Evolutionary conservation across 2,113 vertebrate genomes (phyloP), one percentile per base, ranked within the genome.

Genomic region (Fulica atra): DNA sequence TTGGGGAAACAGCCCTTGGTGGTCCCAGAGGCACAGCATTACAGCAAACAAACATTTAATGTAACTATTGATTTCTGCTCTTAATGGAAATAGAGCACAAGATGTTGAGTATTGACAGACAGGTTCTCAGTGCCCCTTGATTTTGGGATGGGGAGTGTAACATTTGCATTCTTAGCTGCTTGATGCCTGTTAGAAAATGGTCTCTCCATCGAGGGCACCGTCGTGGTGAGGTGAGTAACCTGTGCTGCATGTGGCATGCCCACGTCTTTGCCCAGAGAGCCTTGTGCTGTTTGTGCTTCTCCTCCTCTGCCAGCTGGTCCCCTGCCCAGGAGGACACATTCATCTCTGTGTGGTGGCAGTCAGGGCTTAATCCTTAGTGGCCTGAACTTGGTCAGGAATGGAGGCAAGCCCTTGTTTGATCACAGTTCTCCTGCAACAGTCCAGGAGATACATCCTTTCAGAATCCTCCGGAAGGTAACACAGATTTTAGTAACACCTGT

Each of bases 241-340:
- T 76, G 73, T 44, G 6, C 57, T 46, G 64, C 29, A 6, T 1
- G 0, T 24, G 53, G 60, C 18, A 35, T 66, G 38, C 24, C 21
- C 3, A 0, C 15, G 33, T 6, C 9, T 40, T 66, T 72, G 44
- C 48, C 61, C 66, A 21, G 56, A 63, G 40, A 80, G 40, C 40
- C 16, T 14, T 36, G 29, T 57, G 57, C 53, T 70, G 11, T 17
- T n/a, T 42, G 25, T 57, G 65, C 31, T 54, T 87, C n/a, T 36
- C 50, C 20, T 69, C 3, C 31, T 24, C 35, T 2, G 0, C 36
- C 36, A n/a, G 36, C 48, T 1, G 0, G 8, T 61, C 16, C 24
- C 33, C 4, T 7, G 33, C 29, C 53, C 44, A 15, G 13, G 50
- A 81, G 10, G 15, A 3, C 53, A 56, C 0, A 0, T 48, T 84